Evolutionary conservation across 2,113 vertebrate species (phyloP).

Genomic region (Carettochelys insculpta): DNA sequence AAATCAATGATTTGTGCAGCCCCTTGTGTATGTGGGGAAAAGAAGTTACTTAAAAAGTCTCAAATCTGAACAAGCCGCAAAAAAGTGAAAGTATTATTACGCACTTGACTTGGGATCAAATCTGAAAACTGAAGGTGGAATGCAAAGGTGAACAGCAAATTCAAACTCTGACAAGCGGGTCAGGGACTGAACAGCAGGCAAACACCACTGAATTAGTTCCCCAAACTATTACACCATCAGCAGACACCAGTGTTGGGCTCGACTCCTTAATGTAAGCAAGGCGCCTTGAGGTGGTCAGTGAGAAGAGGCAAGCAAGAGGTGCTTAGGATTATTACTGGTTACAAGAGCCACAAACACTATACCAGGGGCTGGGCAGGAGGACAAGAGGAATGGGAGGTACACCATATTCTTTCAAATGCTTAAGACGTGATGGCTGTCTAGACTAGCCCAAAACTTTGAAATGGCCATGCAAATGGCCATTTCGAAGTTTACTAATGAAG

Average conservation of each 20-base stretch:
- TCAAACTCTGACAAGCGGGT: background rate
- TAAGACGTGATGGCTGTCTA: background rate
- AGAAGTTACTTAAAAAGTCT: background rate
- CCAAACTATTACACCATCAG: background rate
- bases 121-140: background rate
- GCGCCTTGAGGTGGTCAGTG: background rate
- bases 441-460: no score
- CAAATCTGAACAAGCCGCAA: rapidly evolving
- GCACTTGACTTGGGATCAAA: background rate
- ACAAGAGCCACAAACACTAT: background rate
- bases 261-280: background rate
- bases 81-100: background rate
- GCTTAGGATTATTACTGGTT: background rate
- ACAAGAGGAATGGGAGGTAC: background rate
- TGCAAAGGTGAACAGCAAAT: no score
- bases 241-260: background rate
- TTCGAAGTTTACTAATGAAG: no score
- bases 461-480: no score
- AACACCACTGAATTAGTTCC: background rate
- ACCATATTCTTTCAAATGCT: background rate
- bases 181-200: background rate
- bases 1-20: background rate
- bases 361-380: background rate
- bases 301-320: background rate
- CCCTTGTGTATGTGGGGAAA: background rate